phyloP scores from a whole-genome alignment of 2,113 vertebrate species.

The Hyperopisus bebe region DNA sequence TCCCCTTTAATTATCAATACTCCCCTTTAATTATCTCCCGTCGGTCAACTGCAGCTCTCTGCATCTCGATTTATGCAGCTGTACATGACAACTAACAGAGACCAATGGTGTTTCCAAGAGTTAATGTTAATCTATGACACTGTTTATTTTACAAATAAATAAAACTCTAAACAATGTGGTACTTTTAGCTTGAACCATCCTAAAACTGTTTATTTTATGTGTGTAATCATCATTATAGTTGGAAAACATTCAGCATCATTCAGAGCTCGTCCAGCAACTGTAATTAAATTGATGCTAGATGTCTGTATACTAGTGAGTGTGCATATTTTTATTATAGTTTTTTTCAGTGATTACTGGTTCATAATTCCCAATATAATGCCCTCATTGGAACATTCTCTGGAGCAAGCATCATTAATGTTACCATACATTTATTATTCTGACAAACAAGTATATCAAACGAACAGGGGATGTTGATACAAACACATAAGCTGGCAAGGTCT shows the following conservation, averaged over 20 bases:
- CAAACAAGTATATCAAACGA: not conserved
- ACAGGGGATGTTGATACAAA: not conserved
- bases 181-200: not conserved
- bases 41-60: not conserved
- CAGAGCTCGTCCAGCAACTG: not conserved
- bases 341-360: not conserved
- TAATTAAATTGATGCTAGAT: not conserved
- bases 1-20: conserved; percentile 5
- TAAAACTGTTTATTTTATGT: not conserved
- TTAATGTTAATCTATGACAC: not conserved
- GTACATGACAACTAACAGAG: not conserved
- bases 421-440: not conserved
- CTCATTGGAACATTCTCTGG: not conserved
- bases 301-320: not conserved
- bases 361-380: not conserved
- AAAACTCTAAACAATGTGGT: not conserved
- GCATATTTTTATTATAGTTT: not conserved
- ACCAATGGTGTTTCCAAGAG: not conserved
- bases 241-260: not conserved
- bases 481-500: not conserved
- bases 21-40: conserved; percentile 2
- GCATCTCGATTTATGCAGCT: not conserved
- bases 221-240: not conserved
- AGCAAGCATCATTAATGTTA: not conserved
- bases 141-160: not conserved